Conservation (phyloP, 2,888 invertebrate species). For the Melanchra persicariae region DNA sequence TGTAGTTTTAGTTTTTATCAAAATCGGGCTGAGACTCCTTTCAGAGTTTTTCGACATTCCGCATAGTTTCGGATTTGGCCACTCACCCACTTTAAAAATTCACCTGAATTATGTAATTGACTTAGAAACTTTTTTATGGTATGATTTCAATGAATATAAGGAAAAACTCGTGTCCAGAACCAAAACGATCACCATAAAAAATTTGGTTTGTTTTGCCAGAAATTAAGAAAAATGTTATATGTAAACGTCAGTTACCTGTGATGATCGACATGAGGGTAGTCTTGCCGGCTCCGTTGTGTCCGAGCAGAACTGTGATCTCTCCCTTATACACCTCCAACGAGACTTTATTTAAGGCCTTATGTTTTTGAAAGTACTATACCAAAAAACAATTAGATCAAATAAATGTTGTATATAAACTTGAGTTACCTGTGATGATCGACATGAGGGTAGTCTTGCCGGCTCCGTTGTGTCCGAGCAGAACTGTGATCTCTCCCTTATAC, state of each 20-base stretch:
- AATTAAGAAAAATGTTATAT: not conserved
- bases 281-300: slow-evolving; percentile 97
- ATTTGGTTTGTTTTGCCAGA: not conserved
- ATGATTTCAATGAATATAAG: too few relatives aligned
- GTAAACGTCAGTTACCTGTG: slow-evolving; percentile 78
- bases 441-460: slow-evolving; percentile 96
- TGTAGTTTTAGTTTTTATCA: too few relatives aligned
- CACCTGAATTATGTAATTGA: too few relatives aligned
- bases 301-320: slow-evolving; percentile 96
- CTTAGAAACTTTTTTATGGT: too few relatives aligned
- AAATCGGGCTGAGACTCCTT: too few relatives aligned
- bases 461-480: slow-evolving; percentile 96
- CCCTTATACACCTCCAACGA: slow-evolving; percentile 94
- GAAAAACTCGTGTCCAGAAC: too few relatives aligned
- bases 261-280: slow-evolving; percentile 94
- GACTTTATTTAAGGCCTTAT: slow-evolving; percentile 92
- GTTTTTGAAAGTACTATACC: slow-evolving; percentile 60
- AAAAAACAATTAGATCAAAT: not conserved
- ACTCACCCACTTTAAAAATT: too few relatives aligned
- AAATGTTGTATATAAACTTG: not conserved
- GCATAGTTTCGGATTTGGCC: too few relatives aligned
- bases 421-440: slow-evolving; percentile 91
- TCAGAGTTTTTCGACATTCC: too few relatives aligned
- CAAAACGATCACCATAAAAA: not conserved
- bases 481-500: slow-evolving; percentile 96